Evolutionary conservation across 2,888 invertebrate genomes (phyloP), one percentile per base, ranked within the genome.

Genomic region (Caradrina clavipalpis): DNA sequence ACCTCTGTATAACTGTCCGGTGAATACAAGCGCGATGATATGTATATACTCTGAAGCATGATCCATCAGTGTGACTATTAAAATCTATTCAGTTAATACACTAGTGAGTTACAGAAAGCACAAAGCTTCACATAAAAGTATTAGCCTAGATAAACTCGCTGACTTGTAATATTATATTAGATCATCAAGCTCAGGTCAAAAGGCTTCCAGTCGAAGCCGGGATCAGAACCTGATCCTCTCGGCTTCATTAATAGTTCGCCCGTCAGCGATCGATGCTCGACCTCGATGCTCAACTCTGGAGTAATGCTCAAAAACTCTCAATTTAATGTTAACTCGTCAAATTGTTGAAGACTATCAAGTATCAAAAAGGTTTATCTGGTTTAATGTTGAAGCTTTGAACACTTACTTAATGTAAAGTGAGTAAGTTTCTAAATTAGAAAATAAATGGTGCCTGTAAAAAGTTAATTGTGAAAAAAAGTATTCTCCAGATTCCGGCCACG

Each of bases 201-300:
- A 72, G 31, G 55, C 22, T 53, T 26, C 31, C n/a, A 21, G 11
- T 11, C 8, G 73, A 19, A 56, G 26, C 15, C 17, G 42, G 35
- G 73, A 59, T 65, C 50, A 39, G 39, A 58, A 51, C 11, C 78
- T 50, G 59, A 78, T 73, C 73, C 78, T 17, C n/a, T 65, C 21
- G n/a, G 49, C 59, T 78, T 72, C 73, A 56, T 60, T 75, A 78
- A 72, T 45, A 53, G 59, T 65, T 77, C 26, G 58, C 60, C 11
- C 47, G 53, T 70, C 77, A 58, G 57, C 54, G 54, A 26, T 64
- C 50, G 56, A 49, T 26, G 13, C 42, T 42, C 21, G 62, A 56
- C 51, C 59, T 45, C 35, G 60, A 64, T 59, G 15, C 35, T 35
- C 45, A 22, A n/a, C 17, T 17, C 47, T 47, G 7, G 3, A 7